Evolutionary conservation across 2,797 vertebrate species (phyloP), one percentile per base, ranked within the genome.

Genomic region (Melanotaenia parkinsoni): DNA sequence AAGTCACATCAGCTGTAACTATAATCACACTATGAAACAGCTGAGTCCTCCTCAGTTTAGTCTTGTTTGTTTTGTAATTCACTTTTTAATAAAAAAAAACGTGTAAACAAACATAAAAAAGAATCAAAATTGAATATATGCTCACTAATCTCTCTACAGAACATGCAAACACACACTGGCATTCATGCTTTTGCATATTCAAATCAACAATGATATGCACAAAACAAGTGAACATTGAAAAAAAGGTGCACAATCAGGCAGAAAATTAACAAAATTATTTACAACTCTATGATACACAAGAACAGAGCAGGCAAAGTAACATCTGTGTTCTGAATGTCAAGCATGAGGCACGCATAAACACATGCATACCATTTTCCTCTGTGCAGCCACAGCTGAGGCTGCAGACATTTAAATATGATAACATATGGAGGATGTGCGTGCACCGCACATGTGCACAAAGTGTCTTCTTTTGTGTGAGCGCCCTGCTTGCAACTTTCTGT

Each of bases 371-470:
- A 1, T 8, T 68, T 77, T 85, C 72, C 80, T 78, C 58, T 86
- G 83, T 80, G 70, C 71, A 38, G 66, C 78, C 50, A 74, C 84
- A 87, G 88, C 86, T 61, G 67, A 70, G 76, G 74, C 70, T 79
- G 65, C 43, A 77, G 74, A 67, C 79, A 68, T 83, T 89, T 81
- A 87, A 88, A 35, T 70, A 59, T 67, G 72, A 78, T 57, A 86
- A 80, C 89, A 91, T 77, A 81, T 87, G 79, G 86, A 87, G 79
- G 67, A 79, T 75, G 74, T 88, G 86, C 18, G 40, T 79, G 64
- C 37, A 24, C 67, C 3, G 45, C 51, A 66, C 5, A 50, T 64
- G 45, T 73, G 40, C 43, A 56, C 60, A n/a, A 18, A 47, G n/a
- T 56, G 37, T 26, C 54, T 71, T 45, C 67, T 62, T 63, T 67